Evolutionary conservation across 2,113 vertebrate genomes (phyloP).

Genomic region (Lepus europaeus): DNA sequence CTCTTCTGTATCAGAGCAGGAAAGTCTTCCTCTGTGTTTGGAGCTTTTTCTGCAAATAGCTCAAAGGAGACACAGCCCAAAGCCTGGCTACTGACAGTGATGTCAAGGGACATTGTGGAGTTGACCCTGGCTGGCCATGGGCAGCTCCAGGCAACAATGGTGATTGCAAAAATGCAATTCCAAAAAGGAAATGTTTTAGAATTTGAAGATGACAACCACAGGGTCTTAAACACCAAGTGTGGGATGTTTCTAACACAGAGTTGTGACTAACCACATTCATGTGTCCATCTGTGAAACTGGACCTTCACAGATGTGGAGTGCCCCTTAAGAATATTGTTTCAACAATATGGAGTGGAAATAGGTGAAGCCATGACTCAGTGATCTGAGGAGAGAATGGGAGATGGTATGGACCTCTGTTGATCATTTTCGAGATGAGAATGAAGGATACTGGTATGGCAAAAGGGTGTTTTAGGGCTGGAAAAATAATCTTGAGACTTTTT

Average conservation of each 20-base stretch:
- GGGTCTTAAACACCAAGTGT: neutral
- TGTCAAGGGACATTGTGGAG: too few species aligned
- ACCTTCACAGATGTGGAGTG: neutral
- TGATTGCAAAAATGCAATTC: neutral
- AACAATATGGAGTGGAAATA: neutral
- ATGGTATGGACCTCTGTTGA: neutral
- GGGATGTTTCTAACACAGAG: neutral
- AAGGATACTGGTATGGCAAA: neutral
- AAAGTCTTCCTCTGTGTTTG: conserved; percentile 97
- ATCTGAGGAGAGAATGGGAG: neutral
- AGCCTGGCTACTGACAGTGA: too few species aligned
- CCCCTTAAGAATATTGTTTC: neutral
- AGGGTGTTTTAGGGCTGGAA: neutral
- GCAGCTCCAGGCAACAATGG: too few species aligned
- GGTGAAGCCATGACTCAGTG: neutral
- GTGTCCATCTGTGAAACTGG: neutral
- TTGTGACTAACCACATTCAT: rapidly evolving
- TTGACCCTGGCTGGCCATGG: too few species aligned
- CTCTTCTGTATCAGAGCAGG: conserved; percentile 94
- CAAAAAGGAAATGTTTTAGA: neutral
- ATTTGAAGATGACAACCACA: neutral
- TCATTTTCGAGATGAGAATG: neutral
- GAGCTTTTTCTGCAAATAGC: conserved; percentile 94
- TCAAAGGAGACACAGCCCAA: conserved; percentile 65
- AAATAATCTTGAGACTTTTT: neutral